Evolutionary conservation across 2,113 vertebrate species (phyloP).

Genomic region (Thalassarche chlororhynchos): DNA sequence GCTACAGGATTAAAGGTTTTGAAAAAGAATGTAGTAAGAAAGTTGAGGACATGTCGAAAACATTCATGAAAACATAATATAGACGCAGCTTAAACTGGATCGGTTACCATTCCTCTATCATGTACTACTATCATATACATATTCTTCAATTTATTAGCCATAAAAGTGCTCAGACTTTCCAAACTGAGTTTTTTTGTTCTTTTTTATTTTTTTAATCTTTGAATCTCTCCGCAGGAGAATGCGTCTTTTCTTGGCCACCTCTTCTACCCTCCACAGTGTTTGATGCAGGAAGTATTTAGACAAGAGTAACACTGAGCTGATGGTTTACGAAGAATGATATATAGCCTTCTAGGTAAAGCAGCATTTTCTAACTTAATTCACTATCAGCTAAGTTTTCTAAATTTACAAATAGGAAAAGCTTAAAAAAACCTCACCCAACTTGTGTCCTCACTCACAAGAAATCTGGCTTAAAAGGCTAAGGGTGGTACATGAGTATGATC

Average conservation of each 20-base stretch:
- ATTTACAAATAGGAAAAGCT: neutral
- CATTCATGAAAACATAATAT: fast-evolving
- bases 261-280: neutral
- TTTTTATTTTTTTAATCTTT: neutral
- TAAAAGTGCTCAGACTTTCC: neutral
- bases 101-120: fast-evolving
- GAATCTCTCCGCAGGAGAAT: neutral
- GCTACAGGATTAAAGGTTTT: neutral
- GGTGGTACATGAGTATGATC: fast-evolving
- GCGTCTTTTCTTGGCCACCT: neutral
- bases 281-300: neutral
- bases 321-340: neutral
- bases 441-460: neutral
- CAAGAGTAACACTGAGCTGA: neutral
- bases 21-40: neutral
- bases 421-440: neutral
- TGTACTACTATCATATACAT: too few species aligned
- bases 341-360: neutral
- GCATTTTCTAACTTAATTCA: neutral
- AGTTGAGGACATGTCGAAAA: neutral
- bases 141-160: neutral
- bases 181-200: neutral
- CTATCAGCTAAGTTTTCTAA: neutral
- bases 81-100: neutral
- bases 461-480: neutral